Evolutionary conservation across 2,888 invertebrate species (phyloP).

Genomic region (Sturmia bella): DNA sequence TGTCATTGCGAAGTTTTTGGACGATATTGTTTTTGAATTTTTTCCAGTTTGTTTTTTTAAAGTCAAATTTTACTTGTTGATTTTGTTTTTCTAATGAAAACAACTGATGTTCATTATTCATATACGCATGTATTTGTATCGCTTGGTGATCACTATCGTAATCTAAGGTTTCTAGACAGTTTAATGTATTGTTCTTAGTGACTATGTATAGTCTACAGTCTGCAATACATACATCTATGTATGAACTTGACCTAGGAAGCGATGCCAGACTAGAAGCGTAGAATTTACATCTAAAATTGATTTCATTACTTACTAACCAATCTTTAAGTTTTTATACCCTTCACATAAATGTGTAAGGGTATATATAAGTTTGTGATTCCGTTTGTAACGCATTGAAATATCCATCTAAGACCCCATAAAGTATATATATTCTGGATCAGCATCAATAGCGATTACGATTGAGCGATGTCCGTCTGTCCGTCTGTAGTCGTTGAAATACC

Average conservation of each 20-base stretch:
- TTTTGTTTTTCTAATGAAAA: conserved; percentile 7
- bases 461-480: too few species aligned
- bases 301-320: conserved; percentile 12
- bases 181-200: not conserved
- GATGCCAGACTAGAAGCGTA: conserved; percentile 2
- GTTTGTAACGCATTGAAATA: too few species aligned
- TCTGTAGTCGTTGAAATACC: too few species aligned
- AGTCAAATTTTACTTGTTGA: not conserved
- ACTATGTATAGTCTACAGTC: conserved; percentile 8
- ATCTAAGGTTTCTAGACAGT: not conserved
- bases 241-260: not conserved
- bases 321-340: conserved; percentile 12
- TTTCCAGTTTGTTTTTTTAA: conserved; percentile 15
- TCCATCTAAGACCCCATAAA: too few species aligned
- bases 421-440: too few species aligned
- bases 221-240: conserved; percentile 24
- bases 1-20: not conserved
- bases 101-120: not conserved
- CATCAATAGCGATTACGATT: too few species aligned
- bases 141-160: conserved; percentile 26
- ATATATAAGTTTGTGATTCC: too few species aligned
- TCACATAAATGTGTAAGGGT: too few species aligned
- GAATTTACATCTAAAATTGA: conserved; percentile 11
- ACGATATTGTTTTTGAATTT: conserved; percentile 1
- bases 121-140: conserved; percentile 5